These are phyloP conservation scores for Amphiura filiformis DNA, from an alignment of 35 echinoderm and acorn worm genomes.

Conservation along the genomic window DNA sequence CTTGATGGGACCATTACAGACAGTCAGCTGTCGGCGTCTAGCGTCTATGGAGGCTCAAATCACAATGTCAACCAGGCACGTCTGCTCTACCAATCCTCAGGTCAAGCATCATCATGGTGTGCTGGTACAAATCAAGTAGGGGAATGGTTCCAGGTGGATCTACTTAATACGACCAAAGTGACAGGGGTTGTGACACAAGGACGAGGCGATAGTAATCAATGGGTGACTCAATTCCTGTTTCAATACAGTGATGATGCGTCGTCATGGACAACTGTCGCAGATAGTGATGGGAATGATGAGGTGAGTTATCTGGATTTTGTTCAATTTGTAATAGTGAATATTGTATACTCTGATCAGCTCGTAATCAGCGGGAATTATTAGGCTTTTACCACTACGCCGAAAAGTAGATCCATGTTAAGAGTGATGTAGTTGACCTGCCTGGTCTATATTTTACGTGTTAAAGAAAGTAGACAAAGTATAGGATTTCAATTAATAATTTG, in stretches of 20 bases:
- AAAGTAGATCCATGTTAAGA: too few relatives aligned
- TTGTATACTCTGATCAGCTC: too few relatives aligned
- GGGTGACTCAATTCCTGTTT: neutral
- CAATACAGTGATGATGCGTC: neutral
- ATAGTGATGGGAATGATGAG: neutral
- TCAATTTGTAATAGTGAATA: too few relatives aligned
- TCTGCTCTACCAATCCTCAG: neutral
- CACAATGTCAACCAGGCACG: neutral
- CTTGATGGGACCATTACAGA: slow-evolving; percentile 50
- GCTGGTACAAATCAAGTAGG: neutral
- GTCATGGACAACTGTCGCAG: neutral
- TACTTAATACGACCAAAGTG: neutral
- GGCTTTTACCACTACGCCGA: too few relatives aligned
- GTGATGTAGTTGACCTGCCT: too few relatives aligned
- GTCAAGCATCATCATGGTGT: neutral
- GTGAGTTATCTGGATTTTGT: neutral
- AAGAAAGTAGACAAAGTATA: too few relatives aligned
- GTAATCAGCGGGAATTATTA: too few relatives aligned
- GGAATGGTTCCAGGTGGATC: neutral
- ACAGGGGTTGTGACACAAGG: neutral
- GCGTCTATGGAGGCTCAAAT: neutral
- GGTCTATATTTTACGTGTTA: too few relatives aligned
- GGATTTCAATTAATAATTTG: too few relatives aligned
- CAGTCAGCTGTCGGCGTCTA: slow-evolving; percentile 47
- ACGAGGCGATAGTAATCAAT: neutral